A percentile compares a stretch with the other conserved stretches of the same genome.
These are phyloP conservation scores for Cryptus armator DNA, from an alignment of 2,888 invertebrate species.

Conservation along the genomic window DNA sequence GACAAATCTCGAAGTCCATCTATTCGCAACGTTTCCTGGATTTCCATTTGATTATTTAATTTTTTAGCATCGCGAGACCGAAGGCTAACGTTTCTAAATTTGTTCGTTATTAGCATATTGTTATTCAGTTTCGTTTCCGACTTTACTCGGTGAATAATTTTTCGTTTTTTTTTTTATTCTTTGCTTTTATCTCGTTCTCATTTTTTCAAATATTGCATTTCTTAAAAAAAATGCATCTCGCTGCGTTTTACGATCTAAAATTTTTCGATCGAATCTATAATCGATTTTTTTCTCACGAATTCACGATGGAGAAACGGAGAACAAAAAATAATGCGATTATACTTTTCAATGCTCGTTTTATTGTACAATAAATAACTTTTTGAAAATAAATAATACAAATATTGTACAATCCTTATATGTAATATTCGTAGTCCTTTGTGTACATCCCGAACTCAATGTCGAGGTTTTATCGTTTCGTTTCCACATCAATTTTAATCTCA, in stretches of 20 bases:
- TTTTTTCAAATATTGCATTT: too few species aligned
- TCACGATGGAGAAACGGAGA: too few species aligned
- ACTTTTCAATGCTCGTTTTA: constrained; percentile 39
- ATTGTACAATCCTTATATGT: not conserved
- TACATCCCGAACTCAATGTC: not conserved
- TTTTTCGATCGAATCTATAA: not conserved
- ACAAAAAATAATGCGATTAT: not conserved
- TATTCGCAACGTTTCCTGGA: not conserved
- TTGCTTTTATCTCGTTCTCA: not conserved
- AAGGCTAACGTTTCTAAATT: not conserved
- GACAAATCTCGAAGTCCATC: constrained; percentile 9
- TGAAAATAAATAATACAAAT: constrained; percentile 42
- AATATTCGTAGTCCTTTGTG: not conserved
- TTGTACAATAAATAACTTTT: constrained; percentile 37
- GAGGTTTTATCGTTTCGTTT: not conserved
- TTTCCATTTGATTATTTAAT: not conserved
- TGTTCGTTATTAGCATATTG: not conserved
- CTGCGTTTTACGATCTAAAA: not conserved
- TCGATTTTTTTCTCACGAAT: too few species aligned
- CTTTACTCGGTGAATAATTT: not conserved
- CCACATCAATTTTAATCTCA: not conserved
- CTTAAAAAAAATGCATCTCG: too few species aligned
- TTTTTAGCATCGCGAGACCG: not conserved
- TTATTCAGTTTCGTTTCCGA: not conserved
- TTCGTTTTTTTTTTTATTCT: not conserved